Conservation (phyloP, 2,888 invertebrate genomes). For the Phengaris arion region DNA sequence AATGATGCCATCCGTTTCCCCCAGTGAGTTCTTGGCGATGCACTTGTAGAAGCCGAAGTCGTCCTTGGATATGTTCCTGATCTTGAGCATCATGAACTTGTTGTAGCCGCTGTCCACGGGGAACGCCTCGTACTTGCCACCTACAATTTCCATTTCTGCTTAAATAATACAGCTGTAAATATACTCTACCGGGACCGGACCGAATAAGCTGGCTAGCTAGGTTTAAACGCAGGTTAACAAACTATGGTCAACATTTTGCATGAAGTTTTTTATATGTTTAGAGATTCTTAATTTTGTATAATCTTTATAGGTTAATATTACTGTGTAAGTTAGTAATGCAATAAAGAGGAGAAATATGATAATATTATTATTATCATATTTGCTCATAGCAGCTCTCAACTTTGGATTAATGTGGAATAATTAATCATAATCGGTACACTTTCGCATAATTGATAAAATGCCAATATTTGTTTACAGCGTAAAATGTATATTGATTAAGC, state of each 20-base stretch:
- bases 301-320: too few relatives aligned
- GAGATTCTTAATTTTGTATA: too few relatives aligned
- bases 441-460: neutral
- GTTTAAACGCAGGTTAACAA: neutral
- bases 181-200: constrained; percentile 21
- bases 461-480: neutral
- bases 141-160: constrained; percentile 85
- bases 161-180: constrained; percentile 70
- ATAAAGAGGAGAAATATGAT: too few relatives aligned
- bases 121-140: constrained; percentile 94
- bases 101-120: constrained; percentile 93
- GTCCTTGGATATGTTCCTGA: constrained; percentile 87
- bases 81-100: constrained; percentile 95
- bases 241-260: neutral
- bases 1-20: constrained; percentile 93
- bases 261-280: too few relatives aligned
- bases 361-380: too few relatives aligned
- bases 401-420: too few relatives aligned
- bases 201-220: neutral
- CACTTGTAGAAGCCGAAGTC: constrained; percentile 95
- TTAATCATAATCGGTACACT: too few relatives aligned
- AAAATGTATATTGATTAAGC: neutral
- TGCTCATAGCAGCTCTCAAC: too few relatives aligned
- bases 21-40: constrained; percentile 94
- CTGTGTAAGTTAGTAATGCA: too few relatives aligned